Evolutionary conservation across 2,797 vertebrate species (phyloP).

Genomic region (Sebastiscus albofasciatus): DNA sequence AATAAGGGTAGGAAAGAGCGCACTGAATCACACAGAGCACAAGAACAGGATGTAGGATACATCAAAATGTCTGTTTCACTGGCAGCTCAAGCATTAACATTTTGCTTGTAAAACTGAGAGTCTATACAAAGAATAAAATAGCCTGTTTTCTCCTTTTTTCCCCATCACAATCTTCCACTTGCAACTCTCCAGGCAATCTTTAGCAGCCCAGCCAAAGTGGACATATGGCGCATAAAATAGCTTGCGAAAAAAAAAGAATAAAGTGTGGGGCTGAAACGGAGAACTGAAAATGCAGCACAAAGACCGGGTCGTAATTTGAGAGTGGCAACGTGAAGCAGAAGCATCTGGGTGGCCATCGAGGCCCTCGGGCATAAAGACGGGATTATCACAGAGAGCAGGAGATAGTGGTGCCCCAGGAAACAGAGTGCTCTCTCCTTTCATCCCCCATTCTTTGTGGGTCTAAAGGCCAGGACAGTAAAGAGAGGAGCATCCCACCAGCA

Average conservation of each 20-base stretch:
- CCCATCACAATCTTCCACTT: constrained; percentile 5
- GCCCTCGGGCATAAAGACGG: constrained; percentile 49
- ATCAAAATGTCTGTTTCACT: constrained; percentile 7
- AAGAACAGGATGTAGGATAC: neutral
- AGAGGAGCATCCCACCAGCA: constrained; percentile 43
- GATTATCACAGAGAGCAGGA: constrained; percentile 65
- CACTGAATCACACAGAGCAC: neutral
- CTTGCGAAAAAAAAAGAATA: neutral
- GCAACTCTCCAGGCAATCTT: constrained; percentile 47
- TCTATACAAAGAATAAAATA: constrained; percentile 18
- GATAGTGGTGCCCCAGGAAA: constrained; percentile 60
- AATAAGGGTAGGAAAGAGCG: constrained; percentile 14
- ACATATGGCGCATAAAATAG: constrained; percentile 54
- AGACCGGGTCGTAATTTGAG: constrained; percentile 30
- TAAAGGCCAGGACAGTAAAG: constrained; percentile 52
- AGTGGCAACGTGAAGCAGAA: constrained; percentile 11
- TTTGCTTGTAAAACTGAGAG: constrained; percentile 3
- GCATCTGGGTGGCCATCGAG: constrained; percentile 45
- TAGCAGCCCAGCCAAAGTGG: constrained; percentile 39
- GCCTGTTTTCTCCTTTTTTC: neutral
- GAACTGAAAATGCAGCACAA: constrained; percentile 20
- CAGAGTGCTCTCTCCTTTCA: constrained; percentile 58
- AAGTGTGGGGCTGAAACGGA: neutral
- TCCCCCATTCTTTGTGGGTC: constrained; percentile 58
- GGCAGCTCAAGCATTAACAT: constrained; percentile 5